Evolutionary conservation across 2,113 vertebrate species (phyloP).

Genomic region (Hymenochirus boettgeri): DNA sequence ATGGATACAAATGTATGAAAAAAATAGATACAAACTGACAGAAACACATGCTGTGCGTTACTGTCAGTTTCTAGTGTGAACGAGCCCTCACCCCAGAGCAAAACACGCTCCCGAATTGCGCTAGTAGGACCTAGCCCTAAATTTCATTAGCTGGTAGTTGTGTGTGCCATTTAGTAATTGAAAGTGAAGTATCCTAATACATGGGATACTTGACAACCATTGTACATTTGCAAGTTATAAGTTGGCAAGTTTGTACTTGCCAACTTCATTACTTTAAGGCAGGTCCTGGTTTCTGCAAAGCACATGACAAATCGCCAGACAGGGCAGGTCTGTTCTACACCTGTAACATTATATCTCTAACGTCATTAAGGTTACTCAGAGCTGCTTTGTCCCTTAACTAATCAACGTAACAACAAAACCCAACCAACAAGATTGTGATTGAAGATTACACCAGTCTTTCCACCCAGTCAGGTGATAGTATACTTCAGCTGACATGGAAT

Average conservation of each 20-base stretch:
- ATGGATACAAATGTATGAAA: too few species aligned
- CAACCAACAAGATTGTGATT: not conserved
- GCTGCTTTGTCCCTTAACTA: not conserved
- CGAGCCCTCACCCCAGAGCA: too few species aligned
- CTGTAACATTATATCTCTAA: not conserved
- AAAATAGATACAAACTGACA: too few species aligned
- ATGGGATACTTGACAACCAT: too few species aligned
- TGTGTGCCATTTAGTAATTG: not conserved
- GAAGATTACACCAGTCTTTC: not conserved
- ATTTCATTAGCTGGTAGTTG: not conserved
- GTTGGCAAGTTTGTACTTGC: not conserved
- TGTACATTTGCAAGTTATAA: too few species aligned
- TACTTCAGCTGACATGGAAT: too few species aligned
- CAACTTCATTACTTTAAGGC: conserved; percentile 11
- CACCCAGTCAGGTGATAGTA: too few species aligned
- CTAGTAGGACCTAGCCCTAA: too few species aligned
- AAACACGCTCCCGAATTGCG: too few species aligned
- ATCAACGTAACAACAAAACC: not conserved
- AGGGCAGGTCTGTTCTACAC: conserved; percentile 1
- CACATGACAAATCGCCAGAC: conserved; percentile 10
- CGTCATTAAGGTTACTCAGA: not conserved
- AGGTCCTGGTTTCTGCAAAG: not conserved
- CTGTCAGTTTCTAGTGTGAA: too few species aligned
- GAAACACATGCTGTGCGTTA: too few species aligned
- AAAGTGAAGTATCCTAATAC: too few species aligned